Evolutionary conservation across 1,140 invertebrate genomes (phyloP).

Genomic region (Zaprionus nigranus): DNA sequence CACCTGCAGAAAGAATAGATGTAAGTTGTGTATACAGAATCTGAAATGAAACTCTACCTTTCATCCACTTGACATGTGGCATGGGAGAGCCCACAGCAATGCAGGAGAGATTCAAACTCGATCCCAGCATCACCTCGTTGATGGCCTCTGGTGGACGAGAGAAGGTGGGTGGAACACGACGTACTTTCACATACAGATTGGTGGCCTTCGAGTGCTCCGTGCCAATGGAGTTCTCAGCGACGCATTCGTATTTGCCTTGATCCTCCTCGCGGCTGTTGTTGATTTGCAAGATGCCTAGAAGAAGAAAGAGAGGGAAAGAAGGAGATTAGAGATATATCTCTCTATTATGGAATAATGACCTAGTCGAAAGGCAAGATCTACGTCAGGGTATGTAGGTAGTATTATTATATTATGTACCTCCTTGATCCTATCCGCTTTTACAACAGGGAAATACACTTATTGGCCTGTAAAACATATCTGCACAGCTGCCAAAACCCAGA

Average conservation of each 20-base stretch:
- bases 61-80: conserved; percentile 98
- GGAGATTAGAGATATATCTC: conserved; percentile 7
- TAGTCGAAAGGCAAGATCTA: no score
- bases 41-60: conserved; percentile 85
- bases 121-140: conserved; percentile 95
- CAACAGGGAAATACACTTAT: background rate
- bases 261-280: conserved; percentile 94
- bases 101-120: conserved; percentile 96
- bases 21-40: no score
- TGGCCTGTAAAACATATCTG: background rate
- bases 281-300: conserved; percentile 96
- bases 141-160: conserved; percentile 93
- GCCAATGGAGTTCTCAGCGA: conserved; percentile 95
- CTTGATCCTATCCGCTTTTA: no score
- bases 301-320: conserved; percentile 58
- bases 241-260: conserved; percentile 97
- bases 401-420: no score
- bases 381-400: no score
- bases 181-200: conserved; percentile 97
- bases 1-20: conserved; percentile 80
- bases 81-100: conserved; percentile 98
- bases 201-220: conserved; percentile 96
- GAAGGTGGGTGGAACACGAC: conserved; percentile 97
- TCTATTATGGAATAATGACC: background rate
- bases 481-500: background rate